Evolutionary conservation across 2,113 vertebrate species (phyloP).

Genomic region (Podarcis muralis): DNA sequence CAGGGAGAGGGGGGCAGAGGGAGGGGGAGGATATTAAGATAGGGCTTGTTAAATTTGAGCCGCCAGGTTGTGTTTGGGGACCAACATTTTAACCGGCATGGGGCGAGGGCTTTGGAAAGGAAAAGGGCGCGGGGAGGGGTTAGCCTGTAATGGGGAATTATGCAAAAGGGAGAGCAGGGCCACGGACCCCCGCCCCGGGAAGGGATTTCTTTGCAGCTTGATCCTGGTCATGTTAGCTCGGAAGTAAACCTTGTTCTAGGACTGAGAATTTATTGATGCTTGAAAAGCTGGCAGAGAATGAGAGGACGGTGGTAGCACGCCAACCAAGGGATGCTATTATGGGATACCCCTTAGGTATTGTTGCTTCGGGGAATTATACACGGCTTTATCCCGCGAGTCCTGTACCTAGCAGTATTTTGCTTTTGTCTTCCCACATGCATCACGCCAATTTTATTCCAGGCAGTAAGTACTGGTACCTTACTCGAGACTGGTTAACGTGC

Average conservation of each 20-base stretch:
- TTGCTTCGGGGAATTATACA: neutral
- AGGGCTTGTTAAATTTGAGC: slow-evolving; percentile 68
- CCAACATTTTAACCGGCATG: neutral
- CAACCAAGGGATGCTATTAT: neutral
- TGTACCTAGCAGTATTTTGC: neutral
- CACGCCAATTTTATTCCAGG: too few species aligned
- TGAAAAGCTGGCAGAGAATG: neutral
- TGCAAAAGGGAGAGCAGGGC: slow-evolving; percentile 45
- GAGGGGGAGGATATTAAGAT: slow-evolving; percentile 66
- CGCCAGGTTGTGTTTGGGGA: slow-evolving; percentile 55
- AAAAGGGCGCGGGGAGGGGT: neutral
- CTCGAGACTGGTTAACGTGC: neutral
- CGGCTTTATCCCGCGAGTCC: neutral
- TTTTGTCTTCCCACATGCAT: neutral
- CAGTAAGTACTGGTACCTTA: neutral
- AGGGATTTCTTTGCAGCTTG: slow-evolving; percentile 24
- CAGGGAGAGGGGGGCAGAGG: slow-evolving; percentile 66
- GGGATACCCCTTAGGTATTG: too few species aligned
- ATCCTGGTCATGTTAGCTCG: slow-evolving; percentile 44
- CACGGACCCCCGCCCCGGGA: neutral
- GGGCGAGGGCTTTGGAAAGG: neutral
- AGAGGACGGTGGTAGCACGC: too few species aligned
- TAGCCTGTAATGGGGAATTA: slow-evolving; percentile 48
- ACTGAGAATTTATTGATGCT: neutral
- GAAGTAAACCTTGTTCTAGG: neutral